Conservation (phyloP, 2,888 invertebrate genomes). For the Galerucella pusilla region DNA sequence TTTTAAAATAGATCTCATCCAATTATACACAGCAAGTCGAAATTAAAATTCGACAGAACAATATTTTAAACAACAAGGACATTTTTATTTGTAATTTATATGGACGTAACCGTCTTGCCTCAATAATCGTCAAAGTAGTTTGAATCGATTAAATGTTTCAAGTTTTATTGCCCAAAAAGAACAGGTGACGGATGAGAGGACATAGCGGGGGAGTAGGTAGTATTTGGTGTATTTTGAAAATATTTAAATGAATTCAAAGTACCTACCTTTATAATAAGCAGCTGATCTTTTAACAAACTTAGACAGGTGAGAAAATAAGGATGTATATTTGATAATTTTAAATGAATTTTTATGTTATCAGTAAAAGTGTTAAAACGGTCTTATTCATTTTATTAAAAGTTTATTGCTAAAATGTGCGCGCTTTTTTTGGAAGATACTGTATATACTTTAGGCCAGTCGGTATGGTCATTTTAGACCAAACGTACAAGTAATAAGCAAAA, state of each 20-base stretch:
- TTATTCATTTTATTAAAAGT: too few relatives aligned
- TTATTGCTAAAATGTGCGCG: too few relatives aligned
- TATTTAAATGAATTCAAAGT: conserved; percentile 50
- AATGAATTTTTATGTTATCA: conserved; percentile 8
- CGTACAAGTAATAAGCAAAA: too few relatives aligned
- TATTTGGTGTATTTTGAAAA: conserved; percentile 45
- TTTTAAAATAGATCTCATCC: not conserved
- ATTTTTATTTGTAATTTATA: not conserved
- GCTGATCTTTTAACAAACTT: conserved; percentile 39
- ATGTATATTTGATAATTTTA: conserved; percentile 10
- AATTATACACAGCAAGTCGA: not conserved
- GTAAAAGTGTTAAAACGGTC: conserved; percentile 8
- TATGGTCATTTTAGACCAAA: too few relatives aligned
- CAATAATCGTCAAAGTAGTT: conserved; percentile 1
- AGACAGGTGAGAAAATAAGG: conserved; percentile 40
- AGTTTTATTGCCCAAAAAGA: conserved; percentile 45
- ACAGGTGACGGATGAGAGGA: conserved; percentile 54
- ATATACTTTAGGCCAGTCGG: too few relatives aligned
- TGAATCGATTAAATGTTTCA: conserved; percentile 37
- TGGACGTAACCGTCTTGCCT: not conserved
- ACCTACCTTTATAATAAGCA: conserved; percentile 28
- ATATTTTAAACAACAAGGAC: not conserved
- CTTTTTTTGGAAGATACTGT: not conserved
- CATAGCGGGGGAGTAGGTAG: conserved; percentile 52
- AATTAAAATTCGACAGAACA: not conserved